Percentiles rank a stretch among this genome's conserved stretches.
phyloP scores from a whole-genome alignment of 2,888 invertebrate species.

The Drosophila neonasuta region DNA sequence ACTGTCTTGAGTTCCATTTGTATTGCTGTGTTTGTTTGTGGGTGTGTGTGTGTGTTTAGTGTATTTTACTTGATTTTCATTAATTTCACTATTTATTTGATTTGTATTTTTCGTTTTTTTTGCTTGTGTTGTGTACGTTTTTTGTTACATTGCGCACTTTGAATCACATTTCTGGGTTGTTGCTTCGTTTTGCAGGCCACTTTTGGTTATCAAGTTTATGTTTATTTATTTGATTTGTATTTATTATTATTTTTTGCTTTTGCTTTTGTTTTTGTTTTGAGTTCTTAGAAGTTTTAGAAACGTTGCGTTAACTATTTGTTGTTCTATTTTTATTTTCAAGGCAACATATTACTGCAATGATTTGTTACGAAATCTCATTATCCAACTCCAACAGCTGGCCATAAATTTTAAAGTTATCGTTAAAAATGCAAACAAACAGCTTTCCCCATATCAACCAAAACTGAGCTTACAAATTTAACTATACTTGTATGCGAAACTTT shows the following conservation, averaged over 20 bases:
- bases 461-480: not conserved
- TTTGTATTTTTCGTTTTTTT: conserved; percentile 13
- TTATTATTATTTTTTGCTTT: not conserved
- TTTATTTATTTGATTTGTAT: conserved; percentile 23
- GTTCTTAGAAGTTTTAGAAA: conserved; percentile 61
- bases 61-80: conserved; percentile 2
- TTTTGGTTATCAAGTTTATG: conserved; percentile 60
- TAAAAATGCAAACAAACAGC: conserved; percentile 26
- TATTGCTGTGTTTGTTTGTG: conserved; percentile 19
- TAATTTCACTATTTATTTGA: conserved; percentile 4
- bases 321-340: conserved; percentile 55
- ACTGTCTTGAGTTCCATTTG: conserved; percentile 68
- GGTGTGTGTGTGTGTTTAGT: not conserved
- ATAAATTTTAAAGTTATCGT: conserved; percentile 57
- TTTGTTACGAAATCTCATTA: conserved; percentile 31
- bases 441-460: not conserved
- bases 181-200: conserved; percentile 70
- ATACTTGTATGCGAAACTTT: not conserved
- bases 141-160: conserved; percentile 70
- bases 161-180: conserved; percentile 71
- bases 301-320: conserved; percentile 74
- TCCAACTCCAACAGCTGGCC: conserved; percentile 42
- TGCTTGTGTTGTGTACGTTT: conserved; percentile 48
- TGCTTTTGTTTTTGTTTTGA: conserved; percentile 2
- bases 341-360: conserved; percentile 66